A percentile compares a stretch with the other conserved stretches of the same genome.
Conservation (phyloP, 2,888 invertebrate species). For the Serripes groenlandicus region DNA sequence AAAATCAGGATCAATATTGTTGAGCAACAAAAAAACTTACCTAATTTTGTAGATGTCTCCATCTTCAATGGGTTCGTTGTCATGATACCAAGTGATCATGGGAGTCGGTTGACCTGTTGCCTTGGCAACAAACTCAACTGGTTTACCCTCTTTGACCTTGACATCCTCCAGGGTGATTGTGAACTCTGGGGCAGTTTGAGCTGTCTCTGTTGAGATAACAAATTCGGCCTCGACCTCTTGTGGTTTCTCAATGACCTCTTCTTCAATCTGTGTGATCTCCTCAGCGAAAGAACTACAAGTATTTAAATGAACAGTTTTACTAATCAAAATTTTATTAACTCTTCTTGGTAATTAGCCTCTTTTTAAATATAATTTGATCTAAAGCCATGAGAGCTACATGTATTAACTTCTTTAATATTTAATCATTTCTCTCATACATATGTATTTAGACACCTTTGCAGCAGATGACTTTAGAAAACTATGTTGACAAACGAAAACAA, state of each 20-base stretch:
- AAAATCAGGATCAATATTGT: no score
- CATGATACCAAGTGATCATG: conserved; percentile 78
- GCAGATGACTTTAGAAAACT: no score
- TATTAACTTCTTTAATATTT: no score
- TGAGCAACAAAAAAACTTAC: conserved; percentile 25
- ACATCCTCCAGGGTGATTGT: conserved; percentile 63
- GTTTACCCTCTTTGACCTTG: conserved; percentile 79
- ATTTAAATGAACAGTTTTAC: no score
- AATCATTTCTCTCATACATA: no score
- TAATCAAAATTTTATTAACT: no score
- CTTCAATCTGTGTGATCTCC: conserved; percentile 57
- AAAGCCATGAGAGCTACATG: no score
- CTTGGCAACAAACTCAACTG: conserved; percentile 79
- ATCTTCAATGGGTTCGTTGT: conserved; percentile 89
- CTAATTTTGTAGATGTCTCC: conserved; percentile 87
- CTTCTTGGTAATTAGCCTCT: no score
- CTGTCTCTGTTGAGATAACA: conserved; percentile 41
- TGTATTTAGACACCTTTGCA: no score
- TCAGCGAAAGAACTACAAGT: conserved; percentile 64
- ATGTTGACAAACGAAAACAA: no score
- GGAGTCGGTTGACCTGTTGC: conserved; percentile 81
- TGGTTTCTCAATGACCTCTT: conserved; percentile 57
- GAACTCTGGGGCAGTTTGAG: conserved; percentile 66
- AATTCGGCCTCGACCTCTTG: conserved; percentile 57
- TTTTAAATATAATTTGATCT: no score